Percentiles rank a stretch among this genome's conserved stretches.
phyloP scores from a whole-genome alignment of 2,113 vertebrate species.

The Callopanchax toddi region DNA sequence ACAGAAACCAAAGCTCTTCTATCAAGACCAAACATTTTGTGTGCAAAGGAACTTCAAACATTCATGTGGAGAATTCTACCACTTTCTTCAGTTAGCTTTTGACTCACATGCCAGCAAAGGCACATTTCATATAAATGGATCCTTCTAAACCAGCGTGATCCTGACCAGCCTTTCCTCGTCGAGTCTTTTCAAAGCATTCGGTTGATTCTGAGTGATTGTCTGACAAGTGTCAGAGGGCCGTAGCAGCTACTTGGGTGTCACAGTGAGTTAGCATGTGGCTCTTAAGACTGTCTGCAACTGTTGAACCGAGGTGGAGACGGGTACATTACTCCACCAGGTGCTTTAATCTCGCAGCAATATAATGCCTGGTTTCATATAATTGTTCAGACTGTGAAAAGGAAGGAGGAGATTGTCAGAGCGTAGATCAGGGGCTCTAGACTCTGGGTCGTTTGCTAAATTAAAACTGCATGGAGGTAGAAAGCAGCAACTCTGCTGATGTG shows the following conservation, averaged over 20 bases:
- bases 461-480: conserved; percentile 20
- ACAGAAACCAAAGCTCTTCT: conserved; percentile 13
- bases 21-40: conserved; percentile 15
- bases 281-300: conserved; percentile 6
- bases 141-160: conserved; percentile 13
- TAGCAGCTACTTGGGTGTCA: conserved; percentile 16
- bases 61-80: conserved; percentile 9
- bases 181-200: conserved; percentile 25
- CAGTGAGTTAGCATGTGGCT: conserved; percentile 5
- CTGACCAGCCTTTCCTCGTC: conserved; percentile 13
- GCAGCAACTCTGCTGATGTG: conserved; percentile 29
- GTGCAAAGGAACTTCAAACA: not conserved
- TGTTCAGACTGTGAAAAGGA: conserved; percentile 9
- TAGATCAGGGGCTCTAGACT: conserved; percentile 11
- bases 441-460: conserved; percentile 12
- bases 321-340: conserved; percentile 1
- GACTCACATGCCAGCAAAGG: not conserved
- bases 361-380: conserved; percentile 24
- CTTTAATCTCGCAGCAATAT: conserved; percentile 28
- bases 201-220: conserved; percentile 24
- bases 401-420: conserved; percentile 1
- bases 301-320: conserved; percentile 2
- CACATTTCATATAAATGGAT: conserved; percentile 20
- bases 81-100: conserved; percentile 1
- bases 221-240: conserved; percentile 22